Conservation (phyloP, 2,113 vertebrate species). For the Laticauda colubrina region DNA sequence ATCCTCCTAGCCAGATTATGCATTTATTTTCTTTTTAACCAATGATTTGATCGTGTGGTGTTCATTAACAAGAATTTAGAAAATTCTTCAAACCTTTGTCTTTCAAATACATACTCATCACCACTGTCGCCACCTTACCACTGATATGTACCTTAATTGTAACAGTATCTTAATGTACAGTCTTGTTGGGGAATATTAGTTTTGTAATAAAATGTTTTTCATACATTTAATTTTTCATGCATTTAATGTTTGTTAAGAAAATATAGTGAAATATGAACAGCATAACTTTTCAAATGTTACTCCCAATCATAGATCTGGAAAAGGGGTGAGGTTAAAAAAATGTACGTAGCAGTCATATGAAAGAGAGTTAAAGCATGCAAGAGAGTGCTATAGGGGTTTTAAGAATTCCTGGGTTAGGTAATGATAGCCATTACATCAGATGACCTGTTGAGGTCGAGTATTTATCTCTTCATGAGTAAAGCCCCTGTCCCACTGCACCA, state of each 20-base stretch:
- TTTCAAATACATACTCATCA: neutral
- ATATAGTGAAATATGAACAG: too few species aligned
- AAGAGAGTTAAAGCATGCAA: neutral
- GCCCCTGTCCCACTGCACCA: too few species aligned
- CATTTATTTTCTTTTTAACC: neutral
- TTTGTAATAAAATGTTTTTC: conserved; percentile 32
- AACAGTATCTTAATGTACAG: conserved; percentile 14
- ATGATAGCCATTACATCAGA: neutral
- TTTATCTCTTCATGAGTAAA: neutral
- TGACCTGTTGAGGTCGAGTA: neutral
- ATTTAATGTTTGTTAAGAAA: neutral
- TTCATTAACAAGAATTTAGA: neutral
- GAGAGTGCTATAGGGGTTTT: too few species aligned
- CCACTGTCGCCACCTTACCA: too few species aligned
- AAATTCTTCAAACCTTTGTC: neutral
- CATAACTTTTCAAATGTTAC: too few species aligned
- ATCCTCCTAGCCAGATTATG: neutral
- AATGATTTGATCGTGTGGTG: neutral
- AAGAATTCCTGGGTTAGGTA: neutral
- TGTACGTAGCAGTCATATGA: neutral
- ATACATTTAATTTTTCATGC: neutral
- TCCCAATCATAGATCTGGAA: neutral
- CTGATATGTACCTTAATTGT: neutral
- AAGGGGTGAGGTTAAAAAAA: neutral
- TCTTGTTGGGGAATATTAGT: conserved; percentile 7